Conservation (phyloP, 2,888 invertebrate species). For the Amaurobius ferox region DNA sequence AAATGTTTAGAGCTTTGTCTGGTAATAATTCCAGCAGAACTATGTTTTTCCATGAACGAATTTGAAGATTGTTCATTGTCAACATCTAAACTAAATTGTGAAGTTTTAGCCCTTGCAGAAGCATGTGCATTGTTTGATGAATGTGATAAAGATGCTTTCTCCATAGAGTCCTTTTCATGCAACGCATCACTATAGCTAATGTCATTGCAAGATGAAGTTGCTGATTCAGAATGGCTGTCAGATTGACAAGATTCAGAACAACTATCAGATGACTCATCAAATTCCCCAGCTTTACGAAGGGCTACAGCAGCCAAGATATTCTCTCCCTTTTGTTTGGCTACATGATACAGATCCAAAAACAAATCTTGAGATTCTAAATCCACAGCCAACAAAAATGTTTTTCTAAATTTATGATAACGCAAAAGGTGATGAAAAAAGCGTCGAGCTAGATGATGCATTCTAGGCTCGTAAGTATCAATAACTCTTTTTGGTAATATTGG, state of each 20-base stretch:
- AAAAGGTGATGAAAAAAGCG: slow-evolving; percentile 74
- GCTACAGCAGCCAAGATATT: slow-evolving; percentile 62
- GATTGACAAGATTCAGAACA: slow-evolving; percentile 20
- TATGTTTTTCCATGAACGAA: too few relatives aligned
- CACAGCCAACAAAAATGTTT: slow-evolving; percentile 74
- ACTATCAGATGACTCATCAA: slow-evolving; percentile 22
- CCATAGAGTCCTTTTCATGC: not conserved
- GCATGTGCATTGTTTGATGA: not conserved
- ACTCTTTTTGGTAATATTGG: slow-evolving; percentile 83
- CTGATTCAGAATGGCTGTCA: slow-evolving; percentile 18
- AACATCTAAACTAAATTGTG: not conserved
- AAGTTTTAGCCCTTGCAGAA: not conserved
- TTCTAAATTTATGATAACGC: slow-evolving; percentile 70
- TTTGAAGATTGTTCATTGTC: not conserved
- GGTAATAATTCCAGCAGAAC: too few relatives aligned
- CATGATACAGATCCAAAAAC: slow-evolving; percentile 71
- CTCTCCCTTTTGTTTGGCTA: slow-evolving; percentile 61
- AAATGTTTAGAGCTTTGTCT: too few relatives aligned
- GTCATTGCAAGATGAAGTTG: slow-evolving; percentile 10
- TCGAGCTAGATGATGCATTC: slow-evolving; percentile 88
- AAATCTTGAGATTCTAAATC: slow-evolving; percentile 73
- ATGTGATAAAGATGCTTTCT: too few relatives aligned
- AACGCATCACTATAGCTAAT: not conserved
- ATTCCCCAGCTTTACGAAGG: slow-evolving; percentile 53
- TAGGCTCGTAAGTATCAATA: slow-evolving; percentile 84